These are phyloP conservation scores for Meiosimyza platycephala DNA, from an alignment of 2,888 invertebrate species.

Conservation along the genomic window DNA sequence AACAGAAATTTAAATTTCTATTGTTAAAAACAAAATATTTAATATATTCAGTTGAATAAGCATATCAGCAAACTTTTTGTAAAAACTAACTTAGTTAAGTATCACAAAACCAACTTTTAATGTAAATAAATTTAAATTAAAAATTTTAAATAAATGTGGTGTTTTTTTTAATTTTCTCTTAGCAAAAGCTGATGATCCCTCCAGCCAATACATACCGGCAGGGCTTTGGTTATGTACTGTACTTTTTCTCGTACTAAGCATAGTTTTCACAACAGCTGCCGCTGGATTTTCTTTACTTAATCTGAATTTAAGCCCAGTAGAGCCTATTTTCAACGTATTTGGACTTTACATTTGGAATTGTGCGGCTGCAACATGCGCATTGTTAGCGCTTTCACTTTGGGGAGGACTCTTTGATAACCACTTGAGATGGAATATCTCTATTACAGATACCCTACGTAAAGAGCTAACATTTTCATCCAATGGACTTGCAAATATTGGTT, in stretches of 20 bases:
- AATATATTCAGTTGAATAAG: too few species aligned
- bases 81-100: too few species aligned
- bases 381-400: slow-evolving; percentile 65
- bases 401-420: slow-evolving; percentile 60
- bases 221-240: slow-evolving; percentile 71
- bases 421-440: slow-evolving; percentile 62
- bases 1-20: too few species aligned
- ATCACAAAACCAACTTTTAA: too few species aligned
- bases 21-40: too few species aligned
- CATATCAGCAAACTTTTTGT: too few species aligned
- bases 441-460: slow-evolving; percentile 63
- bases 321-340: slow-evolving; percentile 64
- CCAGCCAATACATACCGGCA: slow-evolving; percentile 50
- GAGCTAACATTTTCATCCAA: slow-evolving; percentile 52
- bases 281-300: slow-evolving; percentile 71
- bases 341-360: slow-evolving; percentile 74
- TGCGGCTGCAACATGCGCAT: slow-evolving; percentile 62
- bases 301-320: slow-evolving; percentile 71
- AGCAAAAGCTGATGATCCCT: slow-evolving; percentile 2
- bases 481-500: slow-evolving; percentile 63
- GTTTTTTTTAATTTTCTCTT: too few species aligned
- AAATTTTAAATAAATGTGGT: too few species aligned
- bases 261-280: slow-evolving; percentile 68
- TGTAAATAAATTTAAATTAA: too few species aligned
- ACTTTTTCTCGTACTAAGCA: slow-evolving; percentile 69